Conservation (phyloP, 2,888 invertebrate genomes). For the Drosophila stalkeri region DNA sequence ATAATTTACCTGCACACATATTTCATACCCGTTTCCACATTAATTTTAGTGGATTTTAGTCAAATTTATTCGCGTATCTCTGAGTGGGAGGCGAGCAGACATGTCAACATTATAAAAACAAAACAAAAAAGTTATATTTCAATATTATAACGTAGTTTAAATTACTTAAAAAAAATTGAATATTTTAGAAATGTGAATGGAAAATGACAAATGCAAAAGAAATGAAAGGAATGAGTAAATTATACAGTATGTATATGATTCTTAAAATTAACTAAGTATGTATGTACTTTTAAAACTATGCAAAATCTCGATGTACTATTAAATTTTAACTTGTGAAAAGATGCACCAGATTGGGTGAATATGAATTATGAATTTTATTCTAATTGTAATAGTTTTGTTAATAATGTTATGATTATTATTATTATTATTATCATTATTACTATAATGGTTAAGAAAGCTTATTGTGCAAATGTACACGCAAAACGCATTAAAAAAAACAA, state of each 20-base stretch:
- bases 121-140: constrained; percentile 40
- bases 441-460: constrained; percentile 74
- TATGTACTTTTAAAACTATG: constrained; percentile 74
- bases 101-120: constrained; percentile 41
- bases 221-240: constrained; percentile 25
- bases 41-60: constrained; percentile 78
- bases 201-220: constrained; percentile 27
- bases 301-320: constrained; percentile 80
- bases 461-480: constrained; percentile 79
- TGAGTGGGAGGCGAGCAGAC: constrained; percentile 17
- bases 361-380: constrained; percentile 77
- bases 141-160: constrained; percentile 60
- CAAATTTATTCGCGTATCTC: constrained; percentile 64
- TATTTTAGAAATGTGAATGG: constrained; percentile 51
- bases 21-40: constrained; percentile 80
- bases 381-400: constrained; percentile 82
- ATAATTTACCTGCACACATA: constrained; percentile 48
- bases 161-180: constrained; percentile 50
- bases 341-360: constrained; percentile 58
- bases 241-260: constrained; percentile 47
- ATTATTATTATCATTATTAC: constrained; percentile 69
- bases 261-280: constrained; percentile 57
- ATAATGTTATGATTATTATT: constrained; percentile 83
- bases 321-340: constrained; percentile 71
- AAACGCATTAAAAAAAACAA: constrained; percentile 75